Conservation (phyloP, 2,113 vertebrate species). For the Notiomystis cincta region DNA sequence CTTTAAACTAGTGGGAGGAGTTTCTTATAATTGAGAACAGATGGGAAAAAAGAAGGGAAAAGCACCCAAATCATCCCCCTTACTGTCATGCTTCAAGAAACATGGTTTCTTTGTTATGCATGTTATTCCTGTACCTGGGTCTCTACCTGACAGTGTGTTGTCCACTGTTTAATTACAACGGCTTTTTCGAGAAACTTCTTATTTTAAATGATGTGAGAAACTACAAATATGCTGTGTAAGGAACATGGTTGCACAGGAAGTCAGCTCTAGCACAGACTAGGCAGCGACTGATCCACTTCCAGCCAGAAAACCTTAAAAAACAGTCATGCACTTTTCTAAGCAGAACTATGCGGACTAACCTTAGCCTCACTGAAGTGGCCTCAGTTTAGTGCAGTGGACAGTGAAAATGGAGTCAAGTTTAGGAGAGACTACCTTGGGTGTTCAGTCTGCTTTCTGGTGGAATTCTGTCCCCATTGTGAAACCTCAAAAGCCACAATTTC, state of each 20-base stretch:
- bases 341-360: not conserved
- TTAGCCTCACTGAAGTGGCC: not conserved
- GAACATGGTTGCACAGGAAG: not conserved
- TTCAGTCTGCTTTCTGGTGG: not conserved
- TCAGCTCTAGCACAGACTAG: not conserved
- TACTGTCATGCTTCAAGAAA: constrained; percentile 40
- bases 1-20: constrained; percentile 63
- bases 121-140: not conserved
- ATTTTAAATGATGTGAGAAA: not conserved
- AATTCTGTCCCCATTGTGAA: not conserved
- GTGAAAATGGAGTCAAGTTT: not conserved
- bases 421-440: not conserved
- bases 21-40: constrained; percentile 69
- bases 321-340: not conserved
- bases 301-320: not conserved
- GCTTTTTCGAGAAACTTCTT: not conserved
- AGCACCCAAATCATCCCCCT: constrained; percentile 39
- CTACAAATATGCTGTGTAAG: not conserved
- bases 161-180: constrained; percentile 9
- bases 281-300: not conserved
- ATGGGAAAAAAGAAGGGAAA: constrained; percentile 54
- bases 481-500: not conserved
- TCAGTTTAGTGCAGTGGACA: not conserved
- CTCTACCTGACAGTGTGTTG: not conserved
- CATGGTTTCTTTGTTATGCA: not conserved